Conservation (phyloP, 2,113 vertebrate genomes). For the Balaeniceps rex region DNA sequence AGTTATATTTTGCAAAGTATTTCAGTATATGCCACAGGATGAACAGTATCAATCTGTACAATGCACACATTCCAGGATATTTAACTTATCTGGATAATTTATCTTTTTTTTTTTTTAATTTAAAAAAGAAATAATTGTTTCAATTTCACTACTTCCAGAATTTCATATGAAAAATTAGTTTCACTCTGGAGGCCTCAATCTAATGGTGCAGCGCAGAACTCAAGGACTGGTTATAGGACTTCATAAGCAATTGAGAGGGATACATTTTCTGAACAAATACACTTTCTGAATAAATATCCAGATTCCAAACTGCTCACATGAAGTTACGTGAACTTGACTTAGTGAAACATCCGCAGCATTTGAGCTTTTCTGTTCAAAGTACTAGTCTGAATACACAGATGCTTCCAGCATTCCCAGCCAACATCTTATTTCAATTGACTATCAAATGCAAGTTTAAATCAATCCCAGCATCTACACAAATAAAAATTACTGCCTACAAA, state of each 20-base stretch:
- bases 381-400: neutral
- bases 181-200: neutral
- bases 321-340: neutral
- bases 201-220: neutral
- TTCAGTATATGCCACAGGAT: neutral
- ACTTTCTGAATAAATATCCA: neutral
- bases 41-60: neutral
- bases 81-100: neutral
- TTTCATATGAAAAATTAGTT: neutral
- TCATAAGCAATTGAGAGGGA: neutral
- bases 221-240: neutral
- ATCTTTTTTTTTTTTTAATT: neutral
- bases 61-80: neutral
- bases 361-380: neutral
- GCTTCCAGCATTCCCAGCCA: neutral
- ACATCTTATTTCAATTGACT: neutral
- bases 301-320: neutral
- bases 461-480: neutral
- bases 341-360: neutral
- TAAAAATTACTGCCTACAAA: neutral
- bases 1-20: neutral
- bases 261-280: too few species aligned
- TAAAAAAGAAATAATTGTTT: neutral
- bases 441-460: neutral
- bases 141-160: neutral